Conservation (phyloP, 2,888 invertebrate genomes). For the Ormyrus nitidulus region DNA sequence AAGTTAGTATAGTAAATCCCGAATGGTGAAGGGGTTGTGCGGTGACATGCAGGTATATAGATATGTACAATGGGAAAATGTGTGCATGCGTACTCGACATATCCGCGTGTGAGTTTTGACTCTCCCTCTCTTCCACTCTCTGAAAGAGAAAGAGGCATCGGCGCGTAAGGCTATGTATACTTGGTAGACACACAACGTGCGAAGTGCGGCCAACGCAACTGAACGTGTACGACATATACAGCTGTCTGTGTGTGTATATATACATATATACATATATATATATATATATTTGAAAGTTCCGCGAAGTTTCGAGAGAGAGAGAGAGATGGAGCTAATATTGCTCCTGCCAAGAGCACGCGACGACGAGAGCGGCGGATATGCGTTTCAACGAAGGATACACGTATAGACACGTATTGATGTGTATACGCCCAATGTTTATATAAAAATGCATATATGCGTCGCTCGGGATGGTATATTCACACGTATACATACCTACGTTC, state of each 20-base stretch:
- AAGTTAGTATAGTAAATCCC: slow-evolving; percentile 32
- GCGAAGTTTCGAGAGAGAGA: slow-evolving; percentile 7
- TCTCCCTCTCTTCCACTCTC: background rate
- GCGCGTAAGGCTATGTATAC: slow-evolving; percentile 14
- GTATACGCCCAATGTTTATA: background rate
- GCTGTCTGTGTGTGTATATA: background rate
- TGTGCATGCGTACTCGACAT: slow-evolving; percentile 12
- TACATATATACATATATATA: slow-evolving; percentile 8
- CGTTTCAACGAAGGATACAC: background rate
- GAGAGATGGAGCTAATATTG: slow-evolving; percentile 21
- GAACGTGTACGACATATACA: slow-evolving; percentile 7
- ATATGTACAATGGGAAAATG: background rate
- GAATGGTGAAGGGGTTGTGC: background rate
- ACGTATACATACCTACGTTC: slow-evolving; percentile 54
- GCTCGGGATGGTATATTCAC: slow-evolving; percentile 7
- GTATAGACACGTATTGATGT: background rate
- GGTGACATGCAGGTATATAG: background rate
- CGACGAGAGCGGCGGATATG: background rate
- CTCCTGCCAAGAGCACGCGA: slow-evolving; percentile 31
- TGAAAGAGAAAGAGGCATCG: slow-evolving; percentile 13
- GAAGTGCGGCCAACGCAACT: slow-evolving; percentile 47
- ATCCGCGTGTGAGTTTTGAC: slow-evolving; percentile 11
- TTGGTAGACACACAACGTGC: slow-evolving; percentile 72
- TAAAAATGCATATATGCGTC: slow-evolving; percentile 33
- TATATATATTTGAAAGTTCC: background rate